These are phyloP conservation scores for Macrobrachium nipponense DNA, from an alignment of 1,140 invertebrate genomes.

Conservation along the genomic window DNA sequence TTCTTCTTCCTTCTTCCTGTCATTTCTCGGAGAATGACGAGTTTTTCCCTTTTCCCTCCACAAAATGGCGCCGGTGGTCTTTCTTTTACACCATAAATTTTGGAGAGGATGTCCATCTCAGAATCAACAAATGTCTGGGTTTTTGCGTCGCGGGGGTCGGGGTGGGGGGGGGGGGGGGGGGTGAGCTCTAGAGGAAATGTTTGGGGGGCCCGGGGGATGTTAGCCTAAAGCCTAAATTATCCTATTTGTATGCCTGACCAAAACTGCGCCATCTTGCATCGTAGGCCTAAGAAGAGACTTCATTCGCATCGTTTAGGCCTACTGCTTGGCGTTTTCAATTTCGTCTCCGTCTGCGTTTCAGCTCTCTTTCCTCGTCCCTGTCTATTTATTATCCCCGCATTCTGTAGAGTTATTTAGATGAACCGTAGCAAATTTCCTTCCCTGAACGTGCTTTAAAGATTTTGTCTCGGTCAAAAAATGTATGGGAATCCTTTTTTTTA, in stretches of 20 bases:
- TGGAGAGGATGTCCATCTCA: slow-evolving; percentile 11
- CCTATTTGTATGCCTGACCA: slow-evolving; percentile 13
- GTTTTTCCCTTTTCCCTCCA: slow-evolving; percentile 23
- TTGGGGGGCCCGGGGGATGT: background rate
- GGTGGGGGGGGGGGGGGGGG: background rate
- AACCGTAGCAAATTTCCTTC: too few species aligned
- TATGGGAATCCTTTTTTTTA: too few species aligned
- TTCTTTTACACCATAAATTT: slow-evolving; percentile 29
- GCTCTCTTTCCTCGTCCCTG: background rate
- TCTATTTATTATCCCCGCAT: background rate
- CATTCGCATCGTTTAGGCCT: slow-evolving; percentile 1
- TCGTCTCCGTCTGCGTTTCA: background rate
- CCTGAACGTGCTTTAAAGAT: background rate
- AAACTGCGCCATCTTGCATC: slow-evolving; percentile 2
- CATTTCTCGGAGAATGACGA: background rate
- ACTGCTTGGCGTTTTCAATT: background rate
- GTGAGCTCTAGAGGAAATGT: too few species aligned
- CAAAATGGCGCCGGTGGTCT: slow-evolving; percentile 26
- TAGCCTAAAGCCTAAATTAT: background rate
- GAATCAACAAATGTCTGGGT: slow-evolving; percentile 8
- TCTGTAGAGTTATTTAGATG: too few species aligned
- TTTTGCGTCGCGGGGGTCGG: too few species aligned
- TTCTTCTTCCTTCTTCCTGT: background rate
- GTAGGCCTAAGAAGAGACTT: background rate
- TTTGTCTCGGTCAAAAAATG: background rate